phyloP scores from a whole-genome alignment of 2,797 vertebrate genomes.

The Labroides dimidiatus region DNA sequence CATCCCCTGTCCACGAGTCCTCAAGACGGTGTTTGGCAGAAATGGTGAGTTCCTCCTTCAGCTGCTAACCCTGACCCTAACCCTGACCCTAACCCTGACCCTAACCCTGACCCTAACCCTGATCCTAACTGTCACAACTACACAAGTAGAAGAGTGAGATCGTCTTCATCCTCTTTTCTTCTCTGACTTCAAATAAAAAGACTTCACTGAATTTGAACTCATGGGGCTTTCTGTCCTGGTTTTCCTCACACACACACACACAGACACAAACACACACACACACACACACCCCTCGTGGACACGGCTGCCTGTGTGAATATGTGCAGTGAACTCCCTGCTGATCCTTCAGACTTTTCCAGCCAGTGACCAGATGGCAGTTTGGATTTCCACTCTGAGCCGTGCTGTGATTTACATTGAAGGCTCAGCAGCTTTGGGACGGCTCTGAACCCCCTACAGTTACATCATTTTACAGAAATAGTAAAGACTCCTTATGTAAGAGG shows the following conservation, averaged over 20 bases:
- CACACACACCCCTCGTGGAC: too few relatives aligned
- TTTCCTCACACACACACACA: not conserved
- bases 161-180: too few relatives aligned
- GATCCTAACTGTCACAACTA: too few relatives aligned
- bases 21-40: slow-evolving; percentile 83
- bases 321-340: slow-evolving; percentile 15
- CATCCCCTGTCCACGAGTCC: slow-evolving; percentile 87
- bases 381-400: slow-evolving; percentile 15
- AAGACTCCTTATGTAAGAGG: not conserved
- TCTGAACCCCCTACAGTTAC: slow-evolving; percentile 21
- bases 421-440: slow-evolving; percentile 19
- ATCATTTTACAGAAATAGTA: not conserved
- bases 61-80: too few relatives aligned
- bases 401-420: slow-evolving; percentile 48
- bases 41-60: slow-evolving; percentile 76
- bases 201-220: not conserved
- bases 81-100: too few relatives aligned
- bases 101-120: too few relatives aligned
- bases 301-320: not conserved
- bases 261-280: too few relatives aligned
- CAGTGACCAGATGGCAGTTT: slow-evolving; percentile 46
- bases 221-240: slow-evolving; percentile 1
- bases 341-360: slow-evolving; percentile 9
- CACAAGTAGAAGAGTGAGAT: too few relatives aligned
- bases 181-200: too few relatives aligned